phyloP scores from a whole-genome alignment of 1,140 invertebrate species.

The Drosophila truncata region DNA sequence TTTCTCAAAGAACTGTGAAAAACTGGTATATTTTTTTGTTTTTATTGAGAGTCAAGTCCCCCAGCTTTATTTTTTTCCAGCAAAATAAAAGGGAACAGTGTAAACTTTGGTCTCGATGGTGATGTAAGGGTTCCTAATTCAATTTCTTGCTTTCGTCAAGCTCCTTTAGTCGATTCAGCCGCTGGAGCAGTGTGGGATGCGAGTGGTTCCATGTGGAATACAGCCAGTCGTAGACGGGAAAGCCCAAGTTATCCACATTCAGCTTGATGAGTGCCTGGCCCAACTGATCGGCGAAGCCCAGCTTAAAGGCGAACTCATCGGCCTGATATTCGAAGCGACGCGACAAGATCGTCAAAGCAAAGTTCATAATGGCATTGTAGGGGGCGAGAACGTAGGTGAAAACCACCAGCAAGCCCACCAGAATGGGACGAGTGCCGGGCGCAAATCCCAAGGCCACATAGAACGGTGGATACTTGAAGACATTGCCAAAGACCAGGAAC shows the following conservation, averaged over 20 bases:
- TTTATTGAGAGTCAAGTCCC: constrained; percentile 14
- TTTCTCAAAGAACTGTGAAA: background rate
- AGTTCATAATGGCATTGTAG: constrained; percentile 94
- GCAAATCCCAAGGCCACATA: constrained; percentile 96
- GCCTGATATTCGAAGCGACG: constrained; percentile 98
- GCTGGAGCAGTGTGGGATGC: constrained; percentile 97
- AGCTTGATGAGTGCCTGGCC: constrained; percentile 95
- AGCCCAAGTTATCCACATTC: constrained; percentile 97
- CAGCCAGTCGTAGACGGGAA: constrained; percentile 95
- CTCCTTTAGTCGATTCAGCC: constrained; percentile 88
- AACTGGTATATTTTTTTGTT: background rate
- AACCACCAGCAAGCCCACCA: constrained; percentile 97
- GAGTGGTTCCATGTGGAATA: constrained; percentile 97
- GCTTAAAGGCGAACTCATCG: constrained; percentile 95
- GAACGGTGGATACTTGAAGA: constrained; percentile 92
- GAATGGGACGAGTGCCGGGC: constrained; percentile 91
- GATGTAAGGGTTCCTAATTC: constrained; percentile 35
- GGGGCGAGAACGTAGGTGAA: constrained; percentile 96
- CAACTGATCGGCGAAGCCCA: constrained; percentile 91
- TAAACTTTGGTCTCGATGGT: constrained; percentile 62
- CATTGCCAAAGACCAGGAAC: constrained; percentile 94
- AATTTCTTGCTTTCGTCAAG: constrained; percentile 62
- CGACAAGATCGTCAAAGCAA: constrained; percentile 89
- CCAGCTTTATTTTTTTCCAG: constrained; percentile 32
- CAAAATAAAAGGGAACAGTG: constrained; percentile 36